These are phyloP conservation scores for Astreopora myriophthalma DNA, from an alignment of 64 coral and sea anemone genomes.

Conservation along the genomic window DNA sequence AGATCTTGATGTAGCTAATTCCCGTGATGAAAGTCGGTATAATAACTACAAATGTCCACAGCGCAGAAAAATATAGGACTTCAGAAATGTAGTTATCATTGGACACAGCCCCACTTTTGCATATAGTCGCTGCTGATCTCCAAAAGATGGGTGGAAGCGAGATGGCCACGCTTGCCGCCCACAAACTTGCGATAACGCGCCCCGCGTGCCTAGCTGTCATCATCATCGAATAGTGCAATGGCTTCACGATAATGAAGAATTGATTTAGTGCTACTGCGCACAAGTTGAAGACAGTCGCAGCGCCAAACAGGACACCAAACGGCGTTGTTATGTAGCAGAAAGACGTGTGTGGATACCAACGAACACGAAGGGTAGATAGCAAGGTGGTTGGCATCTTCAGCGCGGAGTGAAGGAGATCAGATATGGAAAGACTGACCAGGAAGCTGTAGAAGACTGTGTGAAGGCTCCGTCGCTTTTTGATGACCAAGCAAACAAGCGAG, in stretches of 20 bases:
- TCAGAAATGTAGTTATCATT: conserved; percentile 74
- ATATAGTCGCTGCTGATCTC: conserved; percentile 84
- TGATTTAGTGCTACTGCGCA: conserved; percentile 92
- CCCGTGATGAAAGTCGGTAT: conserved; percentile 80
- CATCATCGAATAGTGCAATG: conserved; percentile 77
- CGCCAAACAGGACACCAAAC: conserved; percentile 88
- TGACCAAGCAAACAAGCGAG: conserved; percentile 76
- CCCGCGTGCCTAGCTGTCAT: conserved; percentile 83
- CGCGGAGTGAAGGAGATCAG: conserved; percentile 80
- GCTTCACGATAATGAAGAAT: conserved; percentile 88
- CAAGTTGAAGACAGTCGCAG: conserved; percentile 90
- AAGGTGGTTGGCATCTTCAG: conserved; percentile 93
- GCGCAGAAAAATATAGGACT: conserved; percentile 70
- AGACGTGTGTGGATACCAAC: conserved; percentile 84
- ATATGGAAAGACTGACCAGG: conserved; percentile 79
- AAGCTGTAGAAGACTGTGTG: conserved; percentile 89
- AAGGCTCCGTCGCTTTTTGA: conserved; percentile 66
- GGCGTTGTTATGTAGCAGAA: conserved; percentile 91
- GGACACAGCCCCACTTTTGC: conserved; percentile 83
- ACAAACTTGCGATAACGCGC: conserved; percentile 68
- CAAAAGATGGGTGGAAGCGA: conserved; percentile 78
- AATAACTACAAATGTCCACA: conserved; percentile 94
- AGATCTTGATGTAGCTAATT: conserved; percentile 83
- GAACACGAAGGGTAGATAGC: conserved; percentile 56
- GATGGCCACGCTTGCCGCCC: conserved; percentile 79